phyloP scores from a whole-genome alignment of 1,140 invertebrate species.

The Meloidogyne hapla region DNA sequence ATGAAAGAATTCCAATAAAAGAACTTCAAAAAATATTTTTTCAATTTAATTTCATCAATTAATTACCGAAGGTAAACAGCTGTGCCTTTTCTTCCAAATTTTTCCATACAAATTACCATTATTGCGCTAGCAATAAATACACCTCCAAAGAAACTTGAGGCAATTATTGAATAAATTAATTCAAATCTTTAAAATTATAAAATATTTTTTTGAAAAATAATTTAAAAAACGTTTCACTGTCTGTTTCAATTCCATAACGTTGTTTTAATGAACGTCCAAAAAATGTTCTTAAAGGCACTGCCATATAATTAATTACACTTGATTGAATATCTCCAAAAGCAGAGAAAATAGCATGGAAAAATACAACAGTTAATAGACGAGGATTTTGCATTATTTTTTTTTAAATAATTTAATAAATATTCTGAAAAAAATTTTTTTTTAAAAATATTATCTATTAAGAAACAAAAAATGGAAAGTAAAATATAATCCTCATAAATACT shows the following conservation, averaged over 20 bases:
- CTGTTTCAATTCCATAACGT: neutral
- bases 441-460: neutral
- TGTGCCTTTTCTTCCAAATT: slow-evolving; percentile 47
- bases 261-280: slow-evolving; percentile 8
- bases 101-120: slow-evolving; percentile 52
- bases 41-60: neutral
- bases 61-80: slow-evolving; percentile 44
- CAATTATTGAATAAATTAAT: slow-evolving; percentile 40
- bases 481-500: no score
- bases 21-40: slow-evolving; percentile 31
- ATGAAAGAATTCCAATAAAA: slow-evolving; percentile 37
- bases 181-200: slow-evolving; percentile 43
- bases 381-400: slow-evolving; percentile 19
- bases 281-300: slow-evolving; percentile 22
- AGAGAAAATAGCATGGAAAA: slow-evolving; percentile 21
- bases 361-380: slow-evolving; percentile 7
- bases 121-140: slow-evolving; percentile 40
- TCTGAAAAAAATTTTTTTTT: neutral
- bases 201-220: neutral
- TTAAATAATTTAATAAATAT: neutral
- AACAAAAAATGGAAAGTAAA: no score
- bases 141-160: slow-evolving; percentile 47
- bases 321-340: slow-evolving; percentile 19
- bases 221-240: slow-evolving; percentile 15
- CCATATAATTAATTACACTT: slow-evolving; percentile 18